Evolutionary conservation across 2,888 invertebrate species (phyloP), one percentile per base, ranked within the genome.

Genomic region (Plutella xylostella): DNA sequence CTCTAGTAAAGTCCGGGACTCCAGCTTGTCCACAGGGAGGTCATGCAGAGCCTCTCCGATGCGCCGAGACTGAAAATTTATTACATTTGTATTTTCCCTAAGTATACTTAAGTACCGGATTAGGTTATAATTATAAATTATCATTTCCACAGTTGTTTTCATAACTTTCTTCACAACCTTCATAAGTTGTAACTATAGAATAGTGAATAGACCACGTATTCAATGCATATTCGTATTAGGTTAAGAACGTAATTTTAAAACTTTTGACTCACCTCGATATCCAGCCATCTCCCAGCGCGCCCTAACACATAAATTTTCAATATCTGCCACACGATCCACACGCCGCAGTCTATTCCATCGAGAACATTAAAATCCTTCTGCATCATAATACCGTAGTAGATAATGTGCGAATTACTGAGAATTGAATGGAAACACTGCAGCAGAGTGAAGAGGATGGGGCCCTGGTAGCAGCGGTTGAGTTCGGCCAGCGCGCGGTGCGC

Each of bases 311-410:
- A 72, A 19, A 80, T 54, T 64, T 80, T 80, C 3, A 70, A 48
- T 2, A 77, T 30, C 51, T 80, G 82, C 53, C 72, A 78, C 9
- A 59, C 12, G 1, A 75, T 68, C 79, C 82, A 79, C 30, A 71
- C 51, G 0, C 65, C 60, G 45, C 74, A 72, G 48, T 77, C n/a
- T n/a, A n/a, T n/a, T n/a, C n/a, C n/a, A n/a, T n/a, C n/a, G n/a
- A n/a, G n/a, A n/a, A n/a, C n/a, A n/a, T n/a, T n/a, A n/a, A n/a
- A n/a, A n/a, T n/a, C n/a, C n/a, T n/a, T n/a, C n/a, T n/a, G n/a
- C n/a, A n/a, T n/a, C n/a, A n/a, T n/a, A n/a, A n/a, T n/a, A n/a
- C 73, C 76, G 25, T 77, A 73, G 51, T 72, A 78, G 33, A 79
- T 67, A 2, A 72, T 75, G 48, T 78, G 68, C 1, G 68, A 52